A percentile compares a stretch with the other conserved stretches of the same genome.
Conservation (phyloP, 2,113 vertebrate genomes). For the Neopipo cinnamomea region DNA sequence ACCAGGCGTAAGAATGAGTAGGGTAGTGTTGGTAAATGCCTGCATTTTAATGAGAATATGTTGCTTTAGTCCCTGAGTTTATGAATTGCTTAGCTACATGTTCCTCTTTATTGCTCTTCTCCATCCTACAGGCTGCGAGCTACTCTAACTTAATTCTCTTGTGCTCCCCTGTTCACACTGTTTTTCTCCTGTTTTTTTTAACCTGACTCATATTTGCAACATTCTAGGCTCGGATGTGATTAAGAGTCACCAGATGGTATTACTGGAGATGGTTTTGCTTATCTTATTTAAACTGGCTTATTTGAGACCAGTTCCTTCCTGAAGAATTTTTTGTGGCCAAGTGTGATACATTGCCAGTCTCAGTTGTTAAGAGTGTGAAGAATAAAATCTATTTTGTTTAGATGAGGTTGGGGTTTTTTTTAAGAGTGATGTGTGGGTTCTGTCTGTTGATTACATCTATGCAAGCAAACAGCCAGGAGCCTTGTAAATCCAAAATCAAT, state of each 20-base stretch:
- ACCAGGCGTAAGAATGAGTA: background rate
- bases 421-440: background rate
- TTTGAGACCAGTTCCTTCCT: conserved; percentile 33
- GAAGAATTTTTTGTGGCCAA: conserved; percentile 5
- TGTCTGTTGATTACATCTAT: background rate
- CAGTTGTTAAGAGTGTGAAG: background rate
- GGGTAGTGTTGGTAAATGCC: background rate
- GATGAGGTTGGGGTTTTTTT: background rate
- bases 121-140: background rate
- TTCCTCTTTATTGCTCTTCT: background rate
- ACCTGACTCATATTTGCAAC: conserved; percentile 22
- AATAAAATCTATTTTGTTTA: conserved; percentile 21
- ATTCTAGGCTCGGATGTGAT: background rate
- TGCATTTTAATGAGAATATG: background rate
- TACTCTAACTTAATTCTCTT: background rate
- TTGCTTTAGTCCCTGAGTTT: background rate
- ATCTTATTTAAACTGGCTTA: conserved; percentile 46
- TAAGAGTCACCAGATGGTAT: conserved; percentile 43
- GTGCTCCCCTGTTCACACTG: background rate
- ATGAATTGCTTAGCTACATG: background rate
- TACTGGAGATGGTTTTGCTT: conserved; percentile 16
- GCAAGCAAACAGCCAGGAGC: conserved; percentile 7
- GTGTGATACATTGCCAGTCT: background rate
- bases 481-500: conserved; percentile 30
- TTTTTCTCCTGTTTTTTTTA: background rate